Evolutionary conservation across 2,113 vertebrate genomes (phyloP).

Genomic region (Calidris pygmaea): DNA sequence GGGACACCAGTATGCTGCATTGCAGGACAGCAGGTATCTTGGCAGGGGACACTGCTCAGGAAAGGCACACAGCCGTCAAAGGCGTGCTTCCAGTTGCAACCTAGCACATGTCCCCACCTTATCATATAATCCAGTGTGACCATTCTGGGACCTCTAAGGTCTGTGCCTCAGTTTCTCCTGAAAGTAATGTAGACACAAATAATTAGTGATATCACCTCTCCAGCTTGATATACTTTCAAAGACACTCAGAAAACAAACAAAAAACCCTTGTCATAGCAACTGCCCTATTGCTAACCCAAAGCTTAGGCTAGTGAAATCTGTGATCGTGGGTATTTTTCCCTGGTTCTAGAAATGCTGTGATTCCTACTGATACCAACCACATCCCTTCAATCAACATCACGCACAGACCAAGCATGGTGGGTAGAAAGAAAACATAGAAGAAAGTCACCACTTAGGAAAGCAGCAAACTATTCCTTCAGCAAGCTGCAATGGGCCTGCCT

Average conservation of each 20-base stretch:
- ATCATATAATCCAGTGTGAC: not conserved
- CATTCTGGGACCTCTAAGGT: not conserved
- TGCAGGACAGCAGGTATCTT: not conserved
- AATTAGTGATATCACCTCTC: not conserved
- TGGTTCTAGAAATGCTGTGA: not conserved
- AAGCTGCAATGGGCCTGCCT: not conserved
- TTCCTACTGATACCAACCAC: not conserved
- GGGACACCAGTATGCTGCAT: not conserved
- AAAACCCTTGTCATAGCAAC: not conserved
- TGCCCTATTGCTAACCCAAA: not conserved
- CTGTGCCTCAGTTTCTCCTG: not conserved
- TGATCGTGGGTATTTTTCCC: not conserved
- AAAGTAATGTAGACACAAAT: not conserved
- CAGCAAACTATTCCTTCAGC: not conserved
- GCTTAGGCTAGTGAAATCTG: not conserved
- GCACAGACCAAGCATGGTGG: not conserved
- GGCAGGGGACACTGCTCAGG: not conserved
- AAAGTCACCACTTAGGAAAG: not conserved
- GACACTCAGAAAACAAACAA: not conserved
- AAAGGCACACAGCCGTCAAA: not conserved
- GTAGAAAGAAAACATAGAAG: not conserved
- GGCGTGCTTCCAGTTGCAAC: not conserved
- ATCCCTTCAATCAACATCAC: not conserved
- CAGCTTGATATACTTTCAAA: not conserved
- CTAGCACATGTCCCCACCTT: rapidly evolving